Evolutionary conservation across 2,113 vertebrate genomes (phyloP).

Genomic region (Oncorhynchus gorbuscha): DNA sequence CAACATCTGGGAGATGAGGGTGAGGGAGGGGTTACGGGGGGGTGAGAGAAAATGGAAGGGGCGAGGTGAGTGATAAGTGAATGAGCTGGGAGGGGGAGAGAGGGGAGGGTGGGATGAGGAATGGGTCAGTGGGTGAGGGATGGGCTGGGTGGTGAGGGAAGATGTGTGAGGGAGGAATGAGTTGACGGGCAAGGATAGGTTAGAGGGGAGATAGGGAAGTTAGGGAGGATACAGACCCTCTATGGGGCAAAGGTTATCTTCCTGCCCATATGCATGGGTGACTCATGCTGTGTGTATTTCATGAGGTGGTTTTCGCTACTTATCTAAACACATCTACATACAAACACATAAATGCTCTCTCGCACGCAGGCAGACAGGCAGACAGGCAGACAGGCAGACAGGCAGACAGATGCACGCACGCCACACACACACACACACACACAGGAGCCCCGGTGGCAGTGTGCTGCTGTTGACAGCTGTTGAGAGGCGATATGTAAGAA

Average conservation of each 20-base stretch:
- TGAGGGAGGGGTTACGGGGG: not conserved
- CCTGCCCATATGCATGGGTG: no score
- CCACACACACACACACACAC: not conserved
- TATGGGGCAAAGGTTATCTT: not conserved
- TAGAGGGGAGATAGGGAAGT: conserved; percentile 18
- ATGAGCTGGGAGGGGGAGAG: not conserved
- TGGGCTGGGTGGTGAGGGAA: not conserved
- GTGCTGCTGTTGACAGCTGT: conserved; percentile 30
- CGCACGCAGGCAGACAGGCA: not conserved
- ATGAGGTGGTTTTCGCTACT: no score
- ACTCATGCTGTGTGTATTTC: no score
- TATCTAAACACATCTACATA: conserved; percentile 2
- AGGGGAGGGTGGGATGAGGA: not conserved
- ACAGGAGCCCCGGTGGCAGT: not conserved
- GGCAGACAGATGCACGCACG: no score
- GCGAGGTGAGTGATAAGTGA: conserved; percentile 31
- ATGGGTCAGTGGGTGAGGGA: not conserved
- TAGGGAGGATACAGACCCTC: no score
- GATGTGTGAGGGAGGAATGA: not conserved
- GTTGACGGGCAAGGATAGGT: not conserved
- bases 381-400: not conserved
- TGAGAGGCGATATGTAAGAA: conserved; percentile 30
- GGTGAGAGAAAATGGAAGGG: not conserved
- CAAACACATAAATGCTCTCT: not conserved
- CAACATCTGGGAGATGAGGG: conserved; percentile 5